Base-by-base conservation (phyloP, 1,140 invertebrate species). In the Octopus bimaculoides region DNA sequence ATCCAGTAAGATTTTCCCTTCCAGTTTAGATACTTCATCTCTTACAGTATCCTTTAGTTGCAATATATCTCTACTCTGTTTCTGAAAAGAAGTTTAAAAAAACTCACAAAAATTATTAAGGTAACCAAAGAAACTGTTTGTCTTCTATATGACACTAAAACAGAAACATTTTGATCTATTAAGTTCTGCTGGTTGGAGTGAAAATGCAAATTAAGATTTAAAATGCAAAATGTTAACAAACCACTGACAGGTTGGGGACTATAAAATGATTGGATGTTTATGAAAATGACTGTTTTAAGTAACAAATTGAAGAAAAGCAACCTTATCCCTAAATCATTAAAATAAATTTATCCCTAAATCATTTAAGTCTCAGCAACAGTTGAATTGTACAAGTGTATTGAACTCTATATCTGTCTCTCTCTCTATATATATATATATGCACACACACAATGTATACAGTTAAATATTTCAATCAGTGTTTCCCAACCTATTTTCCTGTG, bases 21-120 rank as follows among this genome's bases (percentile, higher is more conserved):
- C 86, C 26, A 91, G 56, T 81, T 90, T 89, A 61, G 81, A 78
- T 8, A 90, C 81, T 77, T 89, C 88, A 82, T 90, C 89, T 74
- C 83, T 81, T 52, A 89, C 53, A 52, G 82, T 76, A 12, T 82
- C 79, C 78, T 87, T 85, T 53, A 88, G 54, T 74, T 86, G 86
- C n/a, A 82, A 78, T 17, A 90, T 81, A 75, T 88, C 85, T 53
- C 87, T 82, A 14, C 82, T 81, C 81, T 87, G 87, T 87, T 89
- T 89, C 86, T 89, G 82, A 41, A 85, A 84, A 78, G 78, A 53
- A 56, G 77, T n/a, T 66, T n/a, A 66, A n/a, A 14, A 12, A 66
- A n/a, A 1, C n/a, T 3, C n/a, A 1, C 61, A 66, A 66, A 66
- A 66, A 66, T 3, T 2, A 14, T 66, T 66, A 66, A 66, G n/a